Conservation (phyloP, 2,113 vertebrate species). For the Gavialis gangeticus region DNA sequence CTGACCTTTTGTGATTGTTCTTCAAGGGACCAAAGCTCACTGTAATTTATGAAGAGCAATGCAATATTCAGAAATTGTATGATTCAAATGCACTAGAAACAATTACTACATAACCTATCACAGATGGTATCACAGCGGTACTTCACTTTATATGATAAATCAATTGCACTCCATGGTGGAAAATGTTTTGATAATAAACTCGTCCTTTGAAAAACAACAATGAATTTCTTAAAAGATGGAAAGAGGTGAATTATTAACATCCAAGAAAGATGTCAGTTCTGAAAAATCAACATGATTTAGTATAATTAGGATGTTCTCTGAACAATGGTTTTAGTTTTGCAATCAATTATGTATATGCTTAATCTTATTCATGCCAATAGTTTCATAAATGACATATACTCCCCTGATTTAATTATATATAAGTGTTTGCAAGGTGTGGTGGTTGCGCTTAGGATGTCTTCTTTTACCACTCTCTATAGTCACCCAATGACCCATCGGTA, state of each 20-base stretch:
- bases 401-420: not conserved
- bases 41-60: not conserved
- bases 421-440: not conserved
- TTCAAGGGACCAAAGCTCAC: not conserved
- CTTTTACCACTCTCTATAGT: too few relatives aligned
- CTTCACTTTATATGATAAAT: slow-evolving; percentile 9
- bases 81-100: not conserved
- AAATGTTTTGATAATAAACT: not conserved
- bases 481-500: too few relatives aligned
- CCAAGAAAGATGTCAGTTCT: not conserved
- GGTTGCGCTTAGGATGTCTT: too few relatives aligned
- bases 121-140: not conserved
- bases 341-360: not conserved
- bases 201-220: slow-evolving; percentile 9
- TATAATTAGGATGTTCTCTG: not conserved
- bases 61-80: not conserved
- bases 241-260: not conserved
- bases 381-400: not conserved
- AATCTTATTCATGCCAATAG: not conserved
- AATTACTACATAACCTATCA: not conserved
- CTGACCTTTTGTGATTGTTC: not conserved
- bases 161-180: not conserved
- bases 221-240: not conserved
- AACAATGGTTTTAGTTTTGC: not conserved
- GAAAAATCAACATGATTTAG: not conserved